A percentile compares a stretch with the other conserved stretches of the same genome.
Evolutionary conservation across 2,113 vertebrate genomes (phyloP).

Genomic region (Prolemur simus): DNA sequence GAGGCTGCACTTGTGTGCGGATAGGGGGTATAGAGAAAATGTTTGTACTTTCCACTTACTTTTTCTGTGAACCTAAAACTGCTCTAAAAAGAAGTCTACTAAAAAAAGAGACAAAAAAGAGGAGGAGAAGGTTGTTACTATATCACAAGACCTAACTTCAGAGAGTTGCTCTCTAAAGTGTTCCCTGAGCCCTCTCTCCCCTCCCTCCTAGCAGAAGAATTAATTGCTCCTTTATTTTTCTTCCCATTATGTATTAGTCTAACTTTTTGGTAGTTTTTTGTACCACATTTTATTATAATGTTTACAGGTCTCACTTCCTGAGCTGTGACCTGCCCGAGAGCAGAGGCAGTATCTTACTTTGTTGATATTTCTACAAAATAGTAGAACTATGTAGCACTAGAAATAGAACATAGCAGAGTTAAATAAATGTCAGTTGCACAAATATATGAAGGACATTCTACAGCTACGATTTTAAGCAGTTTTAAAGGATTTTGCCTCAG

Average conservation of each 20-base stretch:
- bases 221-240: too few relatives aligned
- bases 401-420: neutral
- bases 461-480: neutral
- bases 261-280: too few relatives aligned
- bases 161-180: neutral
- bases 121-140: neutral
- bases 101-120: neutral
- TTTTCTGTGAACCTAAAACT: too few relatives aligned
- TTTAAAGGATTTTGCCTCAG: neutral
- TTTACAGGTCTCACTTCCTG: too few relatives aligned
- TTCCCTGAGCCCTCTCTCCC: neutral
- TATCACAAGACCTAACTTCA: neutral
- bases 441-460: neutral
- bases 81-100: neutral
- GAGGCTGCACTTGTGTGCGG: too few relatives aligned
- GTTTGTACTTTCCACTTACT: too few relatives aligned
- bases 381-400: neutral
- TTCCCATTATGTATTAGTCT: too few relatives aligned
- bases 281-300: too few relatives aligned
- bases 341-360: neutral
- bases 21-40: too few relatives aligned
- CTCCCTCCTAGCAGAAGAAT: neutral
- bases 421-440: neutral
- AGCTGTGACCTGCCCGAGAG: too few relatives aligned
- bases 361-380: neutral